Conservation (phyloP, 53 echinoderm and acorn worm genomes). For the Echinarachnius parma region DNA sequence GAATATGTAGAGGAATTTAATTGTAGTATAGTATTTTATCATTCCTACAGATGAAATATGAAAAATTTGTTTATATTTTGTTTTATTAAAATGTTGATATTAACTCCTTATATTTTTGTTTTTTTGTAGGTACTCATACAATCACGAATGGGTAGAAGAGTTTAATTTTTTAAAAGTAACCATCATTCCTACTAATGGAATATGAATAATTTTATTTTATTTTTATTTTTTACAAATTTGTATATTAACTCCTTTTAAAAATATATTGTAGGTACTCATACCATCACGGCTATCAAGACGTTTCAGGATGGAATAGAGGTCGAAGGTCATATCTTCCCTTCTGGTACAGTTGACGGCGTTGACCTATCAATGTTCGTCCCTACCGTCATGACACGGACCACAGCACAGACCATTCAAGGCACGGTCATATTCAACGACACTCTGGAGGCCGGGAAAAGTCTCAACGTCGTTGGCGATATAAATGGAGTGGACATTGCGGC, state of each 20-base stretch:
- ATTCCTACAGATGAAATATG: too few species aligned
- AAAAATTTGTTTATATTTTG: too few species aligned
- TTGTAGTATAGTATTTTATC: too few species aligned
- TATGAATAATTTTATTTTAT: too few species aligned
- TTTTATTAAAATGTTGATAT: too few species aligned
- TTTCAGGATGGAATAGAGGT: constrained; percentile 6
- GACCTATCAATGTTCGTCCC: neutral
- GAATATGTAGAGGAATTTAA: too few species aligned
- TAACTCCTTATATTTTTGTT: too few species aligned
- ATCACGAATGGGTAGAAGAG: too few species aligned
- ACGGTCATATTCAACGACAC: neutral
- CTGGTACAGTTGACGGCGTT: constrained; percentile 16
- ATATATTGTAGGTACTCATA: neutral
- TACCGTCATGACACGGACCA: constrained; percentile 4
- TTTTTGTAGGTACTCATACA: too few species aligned
- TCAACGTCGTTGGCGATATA: neutral
- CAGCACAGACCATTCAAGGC: neutral
- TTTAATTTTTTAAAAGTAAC: too few species aligned
- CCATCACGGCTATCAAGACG: constrained; percentile 10
- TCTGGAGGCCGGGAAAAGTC: too few species aligned
- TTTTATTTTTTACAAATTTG: neutral
- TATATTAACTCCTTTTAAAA: neutral
- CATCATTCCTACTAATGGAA: too few species aligned
- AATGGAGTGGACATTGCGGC: constrained; percentile 2
- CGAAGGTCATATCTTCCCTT: constrained; percentile 4